Evolutionary conservation across 2,113 vertebrate genomes (phyloP).

Genomic region (Hippocampus zosterae): DNA sequence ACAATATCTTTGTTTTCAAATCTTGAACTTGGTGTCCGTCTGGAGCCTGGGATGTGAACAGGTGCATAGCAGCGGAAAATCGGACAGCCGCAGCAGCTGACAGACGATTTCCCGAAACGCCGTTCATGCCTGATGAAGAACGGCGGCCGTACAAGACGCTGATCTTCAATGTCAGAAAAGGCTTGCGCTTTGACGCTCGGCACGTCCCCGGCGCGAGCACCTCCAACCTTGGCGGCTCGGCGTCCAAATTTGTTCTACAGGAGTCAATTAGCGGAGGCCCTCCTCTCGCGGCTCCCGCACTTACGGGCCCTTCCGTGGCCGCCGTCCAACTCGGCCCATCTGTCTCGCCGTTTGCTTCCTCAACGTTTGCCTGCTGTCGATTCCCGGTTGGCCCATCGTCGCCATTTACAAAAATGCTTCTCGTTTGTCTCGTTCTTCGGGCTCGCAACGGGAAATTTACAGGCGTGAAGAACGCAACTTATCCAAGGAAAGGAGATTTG

Average conservation of each 20-base stretch:
- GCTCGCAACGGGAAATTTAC: background rate
- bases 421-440: background rate
- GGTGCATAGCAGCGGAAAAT: no score
- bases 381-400: background rate
- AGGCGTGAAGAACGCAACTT: no score
- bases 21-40: no score
- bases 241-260: slow-evolving; percentile 36
- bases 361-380: background rate
- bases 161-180: background rate
- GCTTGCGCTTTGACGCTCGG: background rate
- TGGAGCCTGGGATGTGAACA: no score
- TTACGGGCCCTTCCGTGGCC: slow-evolving; percentile 38
- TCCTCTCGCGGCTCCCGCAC: slow-evolving; percentile 32
- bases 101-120: background rate
- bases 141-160: background rate
- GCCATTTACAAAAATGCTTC: background rate
- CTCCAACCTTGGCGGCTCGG: slow-evolving; percentile 17
- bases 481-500: no score
- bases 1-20: no score
- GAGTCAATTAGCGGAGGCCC: slow-evolving; percentile 38
- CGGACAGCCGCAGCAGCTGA: background rate
- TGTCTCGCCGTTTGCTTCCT: slow-evolving; percentile 20
- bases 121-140: background rate
- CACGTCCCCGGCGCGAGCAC: background rate
- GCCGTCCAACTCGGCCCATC: slow-evolving; percentile 43